These are phyloP conservation scores for Prietella phreatophila DNA, from an alignment of 2,113 vertebrate genomes.

Conservation along the genomic window DNA sequence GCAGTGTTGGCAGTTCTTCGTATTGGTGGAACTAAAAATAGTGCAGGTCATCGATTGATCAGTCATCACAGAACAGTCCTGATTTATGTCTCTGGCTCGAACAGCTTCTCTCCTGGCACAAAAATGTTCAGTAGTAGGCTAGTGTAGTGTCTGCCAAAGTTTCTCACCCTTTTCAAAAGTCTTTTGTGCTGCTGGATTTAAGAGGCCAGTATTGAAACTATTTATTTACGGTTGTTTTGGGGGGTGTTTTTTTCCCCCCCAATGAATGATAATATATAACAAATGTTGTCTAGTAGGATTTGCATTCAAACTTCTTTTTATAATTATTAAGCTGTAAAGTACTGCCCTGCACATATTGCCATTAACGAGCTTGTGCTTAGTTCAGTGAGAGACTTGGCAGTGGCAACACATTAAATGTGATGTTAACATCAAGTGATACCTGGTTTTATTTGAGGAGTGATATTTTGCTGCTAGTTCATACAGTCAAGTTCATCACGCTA, in stretches of 20 bases:
- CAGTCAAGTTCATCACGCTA: neutral
- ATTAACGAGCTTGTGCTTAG: neutral
- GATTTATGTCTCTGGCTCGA: slow-evolving; percentile 19
- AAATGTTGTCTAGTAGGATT: neutral
- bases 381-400: neutral
- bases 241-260: neutral
- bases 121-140: neutral
- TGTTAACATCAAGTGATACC: neutral
- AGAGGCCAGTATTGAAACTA: neutral
- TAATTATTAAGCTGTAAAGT: neutral
- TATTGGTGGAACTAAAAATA: slow-evolving; percentile 5
- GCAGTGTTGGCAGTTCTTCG: neutral
- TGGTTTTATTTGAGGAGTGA: neutral
- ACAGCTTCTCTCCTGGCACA: neutral
- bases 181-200: neutral
- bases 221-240: neutral
- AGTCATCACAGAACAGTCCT: slow-evolving; percentile 17
- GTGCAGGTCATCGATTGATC: slow-evolving; percentile 7
- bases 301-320: neutral
- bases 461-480: neutral
- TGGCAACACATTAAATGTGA: neutral
- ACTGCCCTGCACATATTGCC: neutral
- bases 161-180: neutral
- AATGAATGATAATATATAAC: neutral
- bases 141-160: neutral